Evolutionary conservation across 1,140 invertebrate genomes (phyloP).

Genomic region (Kradibia gibbosae): DNA sequence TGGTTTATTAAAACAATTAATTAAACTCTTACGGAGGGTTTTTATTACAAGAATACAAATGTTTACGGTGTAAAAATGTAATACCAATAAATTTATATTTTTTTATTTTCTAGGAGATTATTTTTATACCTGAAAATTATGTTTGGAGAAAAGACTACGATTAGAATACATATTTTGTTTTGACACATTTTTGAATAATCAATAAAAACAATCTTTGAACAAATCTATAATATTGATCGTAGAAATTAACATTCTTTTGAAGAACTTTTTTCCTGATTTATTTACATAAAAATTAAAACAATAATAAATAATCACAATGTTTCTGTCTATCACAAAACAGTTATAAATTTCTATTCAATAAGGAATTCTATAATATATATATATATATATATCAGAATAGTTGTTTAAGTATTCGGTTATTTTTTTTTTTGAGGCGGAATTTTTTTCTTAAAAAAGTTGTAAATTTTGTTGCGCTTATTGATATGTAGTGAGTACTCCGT

Average conservation of each 20-base stretch:
- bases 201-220: background rate
- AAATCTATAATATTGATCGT: no score
- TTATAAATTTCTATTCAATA: no score
- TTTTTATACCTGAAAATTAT: constrained; percentile 53
- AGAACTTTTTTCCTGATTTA: no score
- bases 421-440: background rate
- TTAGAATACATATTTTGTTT: background rate
- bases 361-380: no score
- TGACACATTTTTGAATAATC: background rate
- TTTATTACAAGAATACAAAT: constrained; percentile 37
- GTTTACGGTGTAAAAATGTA: background rate
- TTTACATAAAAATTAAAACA: no score
- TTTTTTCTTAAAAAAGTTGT: background rate
- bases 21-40: background rate
- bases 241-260: no score
- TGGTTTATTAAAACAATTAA: background rate
- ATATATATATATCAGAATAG: no score
- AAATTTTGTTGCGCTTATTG: background rate
- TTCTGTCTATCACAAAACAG: no score
- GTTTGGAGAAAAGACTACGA: constrained; percentile 48
- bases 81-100: background rate
- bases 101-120: constrained; percentile 46
- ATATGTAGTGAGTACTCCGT: background rate
- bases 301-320: no score
- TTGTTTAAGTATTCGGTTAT: background rate